Base-by-base conservation (phyloP, 2,113 vertebrate genomes). In the Daboia siamensis region DNA sequence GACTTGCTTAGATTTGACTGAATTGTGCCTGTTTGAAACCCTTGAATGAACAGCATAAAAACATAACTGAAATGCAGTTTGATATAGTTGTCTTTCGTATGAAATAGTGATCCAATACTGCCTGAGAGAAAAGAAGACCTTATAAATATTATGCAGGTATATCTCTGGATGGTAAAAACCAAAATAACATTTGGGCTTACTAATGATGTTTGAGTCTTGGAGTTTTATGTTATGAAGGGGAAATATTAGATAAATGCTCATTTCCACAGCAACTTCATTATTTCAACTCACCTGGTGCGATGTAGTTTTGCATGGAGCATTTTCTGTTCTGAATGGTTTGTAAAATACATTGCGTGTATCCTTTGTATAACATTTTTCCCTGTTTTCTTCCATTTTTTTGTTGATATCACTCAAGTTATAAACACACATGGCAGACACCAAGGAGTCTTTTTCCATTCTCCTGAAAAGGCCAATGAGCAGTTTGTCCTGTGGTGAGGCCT, bases 391-490 rank as follows among this genome's bases (percentile, higher is more conserved):
- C 96, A 99, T 97, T 94, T 97, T 97, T 4, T 91, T 21, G 23
- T 99, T 98, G 90, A 99, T 97, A 7, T 97, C 61, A 0, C 74
- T 93, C 91, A 99, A 96, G 0, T 98, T 98, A 96, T 98, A 99
- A 93, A 99, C 96, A 95, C 99, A 99, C 97, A 99, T 96, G 52
- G 98, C 98, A 0, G 99, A 98, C 4, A 94, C 95, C 2, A 96
- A 93, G 74, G 93, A 93, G 0, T 94, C 84, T 0, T 93, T 95
- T 4, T 96, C 95, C 46, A 98, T 98, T 69, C 97, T 98, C 52
- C 98, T 98, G 96, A 99, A 99, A 95, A 98, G 98, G 0, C 98
- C 97, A 57, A 99, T 98, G 44, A 99, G 98, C 51, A 98, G 98
- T 93, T 98, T 95, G 86, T 98, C 86, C 56, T 87, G 44, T 13